These are phyloP conservation scores for Priapulus caudatus DNA, from an alignment of 2,888 invertebrate genomes.

Conservation along the genomic window DNA sequence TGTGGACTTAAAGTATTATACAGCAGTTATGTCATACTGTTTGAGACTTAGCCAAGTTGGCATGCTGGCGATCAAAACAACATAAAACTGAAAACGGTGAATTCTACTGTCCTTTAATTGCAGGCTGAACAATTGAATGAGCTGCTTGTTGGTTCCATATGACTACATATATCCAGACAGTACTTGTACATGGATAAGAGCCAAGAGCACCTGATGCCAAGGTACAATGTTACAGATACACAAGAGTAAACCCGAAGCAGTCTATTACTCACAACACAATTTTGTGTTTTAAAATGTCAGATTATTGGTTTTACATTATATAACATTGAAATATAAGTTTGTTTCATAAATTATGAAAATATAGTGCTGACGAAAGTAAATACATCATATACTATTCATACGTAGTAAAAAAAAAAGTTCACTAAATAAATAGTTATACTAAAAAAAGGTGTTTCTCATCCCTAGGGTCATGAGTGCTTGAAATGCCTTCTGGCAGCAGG, in stretches of 20 bases:
- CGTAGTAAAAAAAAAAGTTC: no score
- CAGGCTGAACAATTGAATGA: conserved; percentile 86
- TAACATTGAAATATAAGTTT: conserved; percentile 11
- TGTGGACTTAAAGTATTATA: no score
- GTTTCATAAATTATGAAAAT: background rate
- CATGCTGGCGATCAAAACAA: no score
- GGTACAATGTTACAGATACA: conserved; percentile 50
- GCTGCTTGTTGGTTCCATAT: conserved; percentile 93
- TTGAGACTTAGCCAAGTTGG: no score
- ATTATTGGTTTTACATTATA: conserved; percentile 4
- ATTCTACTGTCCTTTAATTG: no score
- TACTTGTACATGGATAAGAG: conserved; percentile 97
- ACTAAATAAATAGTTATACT: no score
- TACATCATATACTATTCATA: no score
- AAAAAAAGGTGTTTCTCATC: conserved; percentile 7
- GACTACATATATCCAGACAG: conserved; percentile 99
- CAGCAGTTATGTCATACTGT: no score
- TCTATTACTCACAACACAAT: no score
- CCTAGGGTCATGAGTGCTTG: conserved; percentile 81
- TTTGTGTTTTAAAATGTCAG: conserved; percentile 11
- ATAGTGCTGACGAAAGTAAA: background rate
- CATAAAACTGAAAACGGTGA: no score
- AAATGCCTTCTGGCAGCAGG: conserved; percentile 99
- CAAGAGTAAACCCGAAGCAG: no score
- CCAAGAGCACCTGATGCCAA: conserved; percentile 91